A percentile compares a stretch with the other conserved stretches of the same genome.
phyloP scores from a whole-genome alignment of 2,113 vertebrate genomes.

The Centropristis striata region DNA sequence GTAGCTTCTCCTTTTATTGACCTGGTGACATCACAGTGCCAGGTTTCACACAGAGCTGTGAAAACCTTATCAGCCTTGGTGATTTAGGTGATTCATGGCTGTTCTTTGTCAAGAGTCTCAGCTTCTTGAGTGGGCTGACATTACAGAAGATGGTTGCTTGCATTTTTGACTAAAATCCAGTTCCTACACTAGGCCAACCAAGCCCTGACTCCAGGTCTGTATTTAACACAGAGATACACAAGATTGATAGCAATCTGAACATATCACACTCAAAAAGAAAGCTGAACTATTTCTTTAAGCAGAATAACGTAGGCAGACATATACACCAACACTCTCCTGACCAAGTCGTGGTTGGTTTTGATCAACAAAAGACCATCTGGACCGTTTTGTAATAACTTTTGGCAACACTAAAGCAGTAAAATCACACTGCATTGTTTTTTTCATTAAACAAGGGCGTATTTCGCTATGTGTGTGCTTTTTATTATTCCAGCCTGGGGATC shows the following conservation, averaged over 20 bases:
- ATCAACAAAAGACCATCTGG: constrained; percentile 4
- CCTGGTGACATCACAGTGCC: too few relatives aligned
- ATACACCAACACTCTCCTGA: neutral
- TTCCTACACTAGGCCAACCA: neutral
- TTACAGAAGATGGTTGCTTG: too few relatives aligned
- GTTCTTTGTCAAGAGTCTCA: too few relatives aligned
- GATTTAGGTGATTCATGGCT: too few relatives aligned
- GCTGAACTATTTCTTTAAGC: neutral
- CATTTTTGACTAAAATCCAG: too few relatives aligned
- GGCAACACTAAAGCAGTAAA: neutral
- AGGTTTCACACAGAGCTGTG: too few relatives aligned
- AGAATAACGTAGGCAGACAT: neutral
- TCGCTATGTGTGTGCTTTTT: neutral
- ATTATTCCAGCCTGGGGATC: neutral
- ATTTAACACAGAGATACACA: neutral
- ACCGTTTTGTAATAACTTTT: constrained; percentile 3
- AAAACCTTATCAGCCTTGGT: too few relatives aligned
- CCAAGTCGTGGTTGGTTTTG: neutral
- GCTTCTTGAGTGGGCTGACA: too few relatives aligned
- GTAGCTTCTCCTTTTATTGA: too few relatives aligned
- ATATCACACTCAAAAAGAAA: neutral
- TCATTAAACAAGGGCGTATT: neutral
- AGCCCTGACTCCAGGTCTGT: neutral
- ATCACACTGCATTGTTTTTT: neutral
- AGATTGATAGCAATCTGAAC: neutral